phyloP scores from a whole-genome alignment of 2,797 vertebrate species.

The Denticeps clupeoides region DNA sequence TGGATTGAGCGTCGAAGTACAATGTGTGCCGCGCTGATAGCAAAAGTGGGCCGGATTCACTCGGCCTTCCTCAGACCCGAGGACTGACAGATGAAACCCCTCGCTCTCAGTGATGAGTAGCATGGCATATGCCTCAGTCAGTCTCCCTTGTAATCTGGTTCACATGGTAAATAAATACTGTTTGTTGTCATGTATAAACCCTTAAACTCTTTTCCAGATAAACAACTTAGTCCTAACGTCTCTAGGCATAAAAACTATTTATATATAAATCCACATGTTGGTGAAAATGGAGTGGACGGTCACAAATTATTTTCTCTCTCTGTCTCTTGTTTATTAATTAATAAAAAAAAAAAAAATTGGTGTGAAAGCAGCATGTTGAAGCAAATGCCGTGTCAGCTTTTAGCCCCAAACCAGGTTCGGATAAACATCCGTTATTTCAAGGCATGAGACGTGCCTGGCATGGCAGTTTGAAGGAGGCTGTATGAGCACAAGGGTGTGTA shows the following conservation, averaged over 20 bases:
- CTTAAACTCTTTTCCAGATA: slow-evolving; percentile 1
- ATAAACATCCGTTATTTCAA: neutral
- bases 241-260: neutral
- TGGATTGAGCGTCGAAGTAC: slow-evolving; percentile 29
- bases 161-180: too few species aligned
- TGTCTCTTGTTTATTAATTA: too few species aligned
- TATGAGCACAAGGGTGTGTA: neutral
- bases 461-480: neutral
- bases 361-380: too few species aligned
- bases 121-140: slow-evolving; percentile 2
- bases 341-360: too few species aligned
- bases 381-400: too few species aligned
- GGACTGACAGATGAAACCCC: neutral
- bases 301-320: too few species aligned
- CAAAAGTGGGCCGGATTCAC: slow-evolving; percentile 13
- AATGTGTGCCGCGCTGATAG: slow-evolving; percentile 28
- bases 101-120: neutral
- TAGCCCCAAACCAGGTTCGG: too few species aligned
- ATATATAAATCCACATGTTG: too few species aligned
- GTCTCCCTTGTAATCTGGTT: slow-evolving; percentile 1
- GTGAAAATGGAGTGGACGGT: too few species aligned
- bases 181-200: slow-evolving; percentile 12
- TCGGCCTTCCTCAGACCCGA: neutral
- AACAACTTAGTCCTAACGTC: slow-evolving; percentile 6
- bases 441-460: neutral